Conservation (phyloP, 2,888 invertebrate genomes). For the Ophraella communa region DNA sequence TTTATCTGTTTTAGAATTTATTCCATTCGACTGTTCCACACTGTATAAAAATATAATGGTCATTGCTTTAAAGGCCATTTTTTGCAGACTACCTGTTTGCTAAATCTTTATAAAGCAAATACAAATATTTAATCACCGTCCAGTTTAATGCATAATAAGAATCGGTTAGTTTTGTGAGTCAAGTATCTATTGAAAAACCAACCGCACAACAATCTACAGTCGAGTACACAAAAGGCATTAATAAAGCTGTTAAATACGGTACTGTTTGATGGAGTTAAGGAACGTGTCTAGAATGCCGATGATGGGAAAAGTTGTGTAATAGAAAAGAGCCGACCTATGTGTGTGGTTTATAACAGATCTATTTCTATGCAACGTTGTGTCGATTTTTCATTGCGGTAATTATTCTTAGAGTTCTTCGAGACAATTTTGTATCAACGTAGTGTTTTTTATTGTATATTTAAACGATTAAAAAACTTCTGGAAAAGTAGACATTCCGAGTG, state of each 20-base stretch:
- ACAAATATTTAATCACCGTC: neutral
- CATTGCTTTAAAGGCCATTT: no score
- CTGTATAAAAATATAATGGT: no score
- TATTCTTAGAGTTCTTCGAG: slow-evolving; percentile 13
- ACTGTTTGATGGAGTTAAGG: slow-evolving; percentile 38
- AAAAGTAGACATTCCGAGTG: neutral
- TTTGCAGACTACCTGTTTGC: no score
- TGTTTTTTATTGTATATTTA: neutral
- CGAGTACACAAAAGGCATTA: slow-evolving; percentile 41
- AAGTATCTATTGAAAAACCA: slow-evolving; percentile 10
- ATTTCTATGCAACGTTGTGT: slow-evolving; percentile 18
- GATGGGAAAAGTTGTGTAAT: neutral
- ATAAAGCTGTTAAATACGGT: slow-evolving; percentile 45
- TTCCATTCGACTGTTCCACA: no score
- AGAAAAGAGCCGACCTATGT: slow-evolving; percentile 20
- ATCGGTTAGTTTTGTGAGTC: neutral
- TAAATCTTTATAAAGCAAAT: slow-evolving; percentile 1
- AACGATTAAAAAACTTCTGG: neutral
- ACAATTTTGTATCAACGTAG: neutral
- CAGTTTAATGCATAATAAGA: neutral
- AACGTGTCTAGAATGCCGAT: slow-evolving; percentile 25
- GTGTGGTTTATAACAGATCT: slow-evolving; percentile 24
- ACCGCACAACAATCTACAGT: slow-evolving; percentile 22
- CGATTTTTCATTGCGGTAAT: slow-evolving; percentile 13
- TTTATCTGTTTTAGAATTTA: no score